A percentile compares a stretch with the other conserved stretches of the same genome.
phyloP scores from a whole-genome alignment of 2,113 vertebrate genomes.

The Cyphomyrus discorhynchus region DNA sequence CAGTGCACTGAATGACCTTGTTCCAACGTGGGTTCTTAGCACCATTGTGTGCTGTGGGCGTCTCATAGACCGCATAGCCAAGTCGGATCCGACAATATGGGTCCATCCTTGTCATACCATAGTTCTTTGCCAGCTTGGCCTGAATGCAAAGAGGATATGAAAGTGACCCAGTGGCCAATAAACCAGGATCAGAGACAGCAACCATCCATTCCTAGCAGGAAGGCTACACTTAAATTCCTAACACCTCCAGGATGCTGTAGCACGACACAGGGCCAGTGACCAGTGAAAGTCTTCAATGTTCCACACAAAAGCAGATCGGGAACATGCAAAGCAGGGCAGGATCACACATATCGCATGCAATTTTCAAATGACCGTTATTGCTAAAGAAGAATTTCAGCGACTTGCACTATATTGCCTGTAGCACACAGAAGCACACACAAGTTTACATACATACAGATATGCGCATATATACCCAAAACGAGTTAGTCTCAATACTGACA shows the following conservation, averaged over 20 bases:
- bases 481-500: neutral
- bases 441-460: neutral
- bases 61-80: constrained; percentile 92
- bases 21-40: constrained; percentile 98
- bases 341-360: neutral
- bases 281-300: neutral
- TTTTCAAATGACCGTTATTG: neutral
- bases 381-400: neutral
- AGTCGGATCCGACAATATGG: constrained; percentile 88
- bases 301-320: neutral
- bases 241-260: too few relatives aligned
- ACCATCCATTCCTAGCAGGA: neutral
- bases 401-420: neutral
- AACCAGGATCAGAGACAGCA: neutral
- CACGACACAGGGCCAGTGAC: neutral
- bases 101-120: constrained; percentile 97
- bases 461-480: neutral
- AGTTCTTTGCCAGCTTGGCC: constrained; percentile 97
- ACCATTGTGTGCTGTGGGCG: constrained; percentile 91
- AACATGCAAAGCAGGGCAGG: neutral
- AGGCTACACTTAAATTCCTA: neutral
- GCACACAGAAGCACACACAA: neutral
- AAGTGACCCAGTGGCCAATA: neutral
- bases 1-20: constrained; percentile 92
- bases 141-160: constrained; percentile 37